Evolutionary conservation across 2,113 vertebrate species (phyloP).

Genomic region (Naja naja): DNA sequence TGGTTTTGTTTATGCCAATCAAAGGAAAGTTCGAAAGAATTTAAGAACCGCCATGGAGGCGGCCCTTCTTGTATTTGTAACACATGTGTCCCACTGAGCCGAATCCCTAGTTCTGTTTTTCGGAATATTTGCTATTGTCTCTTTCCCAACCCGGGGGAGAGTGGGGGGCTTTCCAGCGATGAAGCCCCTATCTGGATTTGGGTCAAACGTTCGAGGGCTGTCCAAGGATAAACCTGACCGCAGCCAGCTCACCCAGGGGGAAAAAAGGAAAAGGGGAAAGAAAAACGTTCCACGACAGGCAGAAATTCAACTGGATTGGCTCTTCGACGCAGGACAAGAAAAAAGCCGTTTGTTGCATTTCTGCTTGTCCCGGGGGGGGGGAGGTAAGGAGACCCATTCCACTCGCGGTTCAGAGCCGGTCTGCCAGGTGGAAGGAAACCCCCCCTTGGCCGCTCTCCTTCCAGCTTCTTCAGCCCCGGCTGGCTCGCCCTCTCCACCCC

Average conservation of each 20-base stretch:
- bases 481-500: background rate
- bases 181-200: background rate
- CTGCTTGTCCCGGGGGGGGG: background rate
- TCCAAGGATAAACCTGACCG: background rate
- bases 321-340: background rate
- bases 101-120: background rate
- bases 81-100: background rate
- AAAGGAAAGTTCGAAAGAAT: background rate
- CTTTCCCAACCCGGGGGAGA: background rate
- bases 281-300: background rate
- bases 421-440: background rate
- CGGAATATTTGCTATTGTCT: background rate
- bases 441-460: background rate
- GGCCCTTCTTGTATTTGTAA: background rate
- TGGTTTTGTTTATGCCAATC: background rate
- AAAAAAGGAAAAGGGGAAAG: background rate
- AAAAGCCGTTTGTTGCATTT: background rate
- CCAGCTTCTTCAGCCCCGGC: background rate
- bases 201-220: background rate
- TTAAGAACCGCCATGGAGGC: background rate
- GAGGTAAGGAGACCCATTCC: background rate
- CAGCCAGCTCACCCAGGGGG: background rate
- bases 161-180: background rate
- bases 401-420: background rate
- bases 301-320: background rate